These are phyloP conservation scores for Cryptotermes secundus DNA, from an alignment of 1,140 invertebrate species.

Conservation along the genomic window DNA sequence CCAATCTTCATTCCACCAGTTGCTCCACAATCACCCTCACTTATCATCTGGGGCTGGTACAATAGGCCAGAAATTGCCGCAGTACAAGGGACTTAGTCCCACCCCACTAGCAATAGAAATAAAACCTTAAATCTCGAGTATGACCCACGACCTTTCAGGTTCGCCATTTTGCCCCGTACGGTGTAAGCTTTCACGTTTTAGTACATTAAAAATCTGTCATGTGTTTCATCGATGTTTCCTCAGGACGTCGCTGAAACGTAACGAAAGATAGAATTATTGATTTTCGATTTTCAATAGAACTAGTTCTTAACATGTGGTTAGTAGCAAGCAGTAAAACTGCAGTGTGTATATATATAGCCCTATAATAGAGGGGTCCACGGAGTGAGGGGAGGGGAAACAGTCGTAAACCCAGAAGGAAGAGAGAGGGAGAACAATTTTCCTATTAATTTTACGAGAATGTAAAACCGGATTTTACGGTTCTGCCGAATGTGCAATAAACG, in stretches of 20 bases:
- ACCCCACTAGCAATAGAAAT: too few species aligned
- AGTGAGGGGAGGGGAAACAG: neutral
- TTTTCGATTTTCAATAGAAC: slow-evolving; percentile 9
- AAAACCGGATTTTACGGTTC: slow-evolving; percentile 35
- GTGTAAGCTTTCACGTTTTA: too few species aligned
- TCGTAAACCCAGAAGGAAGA: neutral
- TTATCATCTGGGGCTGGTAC: too few species aligned
- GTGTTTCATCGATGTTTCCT: too few species aligned
- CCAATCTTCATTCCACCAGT: too few species aligned
- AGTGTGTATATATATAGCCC: neutral
- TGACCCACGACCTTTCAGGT: too few species aligned
- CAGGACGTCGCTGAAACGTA: neutral
- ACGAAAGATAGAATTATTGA: neutral
- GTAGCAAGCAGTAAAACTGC: neutral
- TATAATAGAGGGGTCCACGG: neutral
- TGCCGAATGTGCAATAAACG: slow-evolving; percentile 35
- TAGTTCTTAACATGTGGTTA: neutral
- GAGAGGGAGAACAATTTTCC: slow-evolving; percentile 35
- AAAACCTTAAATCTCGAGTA: too few species aligned
- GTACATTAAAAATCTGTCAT: too few species aligned
- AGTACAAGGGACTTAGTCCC: too few species aligned
- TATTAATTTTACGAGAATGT: slow-evolving; percentile 40
- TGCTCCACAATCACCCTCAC: too few species aligned
- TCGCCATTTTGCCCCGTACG: too few species aligned
- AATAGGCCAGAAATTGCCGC: too few species aligned